Evolutionary conservation across 2,797 vertebrate genomes (phyloP).

Genomic region (Neosalanx taihuensis): DNA sequence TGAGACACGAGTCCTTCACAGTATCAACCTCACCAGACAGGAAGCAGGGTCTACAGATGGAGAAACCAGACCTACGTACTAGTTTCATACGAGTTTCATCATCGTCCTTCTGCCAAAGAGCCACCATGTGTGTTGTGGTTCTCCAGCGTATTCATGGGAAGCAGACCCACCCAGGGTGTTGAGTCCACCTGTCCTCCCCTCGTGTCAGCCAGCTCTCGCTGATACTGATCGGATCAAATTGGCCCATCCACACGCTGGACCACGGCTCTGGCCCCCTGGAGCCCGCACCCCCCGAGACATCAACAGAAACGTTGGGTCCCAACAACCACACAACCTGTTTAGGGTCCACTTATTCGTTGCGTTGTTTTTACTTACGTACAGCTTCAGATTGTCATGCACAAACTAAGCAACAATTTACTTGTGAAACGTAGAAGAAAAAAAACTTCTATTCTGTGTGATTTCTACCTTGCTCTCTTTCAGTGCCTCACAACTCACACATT

Average conservation of each 20-base stretch:
- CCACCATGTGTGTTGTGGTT: neutral
- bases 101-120: conserved; percentile 12
- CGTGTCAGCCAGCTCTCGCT: neutral
- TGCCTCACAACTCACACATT: neutral
- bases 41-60: too few species aligned
- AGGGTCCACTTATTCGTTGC: too few species aligned
- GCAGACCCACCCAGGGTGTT: neutral
- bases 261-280: neutral
- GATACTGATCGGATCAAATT: neutral
- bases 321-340: too few species aligned
- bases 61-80: neutral
- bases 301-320: too few species aligned
- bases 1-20: too few species aligned
- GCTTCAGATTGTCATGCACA: neutral
- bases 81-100: conserved; percentile 61
- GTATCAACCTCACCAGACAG: too few species aligned
- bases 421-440: neutral
- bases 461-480: neutral
- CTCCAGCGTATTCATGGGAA: neutral
- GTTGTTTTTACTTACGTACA: neutral
- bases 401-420: neutral
- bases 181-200: neutral
- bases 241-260: neutral
- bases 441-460: neutral
- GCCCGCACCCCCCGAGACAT: too few species aligned